A percentile compares a stretch with the other conserved stretches of the same genome.
Conservation (phyloP, 2,888 invertebrate genomes). For the Drosophila pseudotakahashii region DNA sequence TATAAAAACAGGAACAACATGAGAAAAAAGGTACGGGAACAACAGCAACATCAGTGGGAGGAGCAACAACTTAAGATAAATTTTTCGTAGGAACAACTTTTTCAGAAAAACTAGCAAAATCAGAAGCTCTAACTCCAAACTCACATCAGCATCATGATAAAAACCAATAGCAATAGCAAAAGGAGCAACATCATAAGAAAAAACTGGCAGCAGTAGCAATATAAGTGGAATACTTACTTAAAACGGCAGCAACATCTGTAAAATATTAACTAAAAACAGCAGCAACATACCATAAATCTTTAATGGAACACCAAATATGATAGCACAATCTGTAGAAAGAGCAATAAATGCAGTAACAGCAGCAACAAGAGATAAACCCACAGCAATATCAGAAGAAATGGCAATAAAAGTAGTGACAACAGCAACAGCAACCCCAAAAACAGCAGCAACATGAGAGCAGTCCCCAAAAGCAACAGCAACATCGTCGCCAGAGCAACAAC, state of each 20-base stretch:
- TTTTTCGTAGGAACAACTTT: no score
- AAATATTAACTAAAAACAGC: background rate
- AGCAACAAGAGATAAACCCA: background rate
- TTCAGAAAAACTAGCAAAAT: no score
- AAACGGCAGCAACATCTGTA: background rate
- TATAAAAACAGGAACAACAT: no score
- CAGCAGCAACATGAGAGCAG: conserved; percentile 4
- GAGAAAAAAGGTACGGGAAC: no score
- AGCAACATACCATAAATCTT: background rate
- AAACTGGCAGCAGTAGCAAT: background rate
- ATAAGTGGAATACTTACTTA: no score
- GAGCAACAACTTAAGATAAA: background rate
- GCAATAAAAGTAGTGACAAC: background rate
- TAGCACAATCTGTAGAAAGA: background rate
- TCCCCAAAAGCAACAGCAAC: background rate
- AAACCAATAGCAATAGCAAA: background rate
- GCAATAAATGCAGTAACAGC: background rate
- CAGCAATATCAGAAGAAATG: background rate
- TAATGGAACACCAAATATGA: background rate
- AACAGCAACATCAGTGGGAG: background rate
- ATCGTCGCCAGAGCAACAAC: conserved; percentile 25
- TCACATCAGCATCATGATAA: background rate
- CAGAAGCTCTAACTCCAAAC: no score
- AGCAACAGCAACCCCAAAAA: background rate
- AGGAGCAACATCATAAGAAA: background rate